These are phyloP conservation scores for Notodonta ziczac DNA, from an alignment of 2,888 invertebrate genomes.

Conservation along the genomic window DNA sequence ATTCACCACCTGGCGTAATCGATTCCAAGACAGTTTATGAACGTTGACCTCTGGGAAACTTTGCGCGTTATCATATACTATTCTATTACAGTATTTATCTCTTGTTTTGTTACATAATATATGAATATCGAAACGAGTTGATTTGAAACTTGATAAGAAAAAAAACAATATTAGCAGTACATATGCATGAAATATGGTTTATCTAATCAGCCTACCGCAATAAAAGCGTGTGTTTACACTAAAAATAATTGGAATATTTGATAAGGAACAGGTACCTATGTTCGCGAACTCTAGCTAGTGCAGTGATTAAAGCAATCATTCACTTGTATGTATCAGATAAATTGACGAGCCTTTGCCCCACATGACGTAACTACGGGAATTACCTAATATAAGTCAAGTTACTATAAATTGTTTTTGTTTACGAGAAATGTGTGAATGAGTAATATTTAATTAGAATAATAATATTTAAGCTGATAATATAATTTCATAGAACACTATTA, in stretches of 20 bases:
- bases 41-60: not conserved
- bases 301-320: slow-evolving; percentile 3
- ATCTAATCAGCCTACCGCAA: slow-evolving; percentile 14
- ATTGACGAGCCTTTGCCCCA: not conserved
- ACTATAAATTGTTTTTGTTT: not conserved
- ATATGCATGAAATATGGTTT: slow-evolving; percentile 11
- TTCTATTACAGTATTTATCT: not conserved
- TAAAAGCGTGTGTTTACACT: slow-evolving; percentile 11
- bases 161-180: slow-evolving; percentile 27
- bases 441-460: no score
- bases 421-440: not conserved
- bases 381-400: not conserved
- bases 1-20: slow-evolving; percentile 1
- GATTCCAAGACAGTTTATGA: not conserved
- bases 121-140: not conserved
- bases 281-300: not conserved
- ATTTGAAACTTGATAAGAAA: not conserved
- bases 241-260: slow-evolving; percentile 16
- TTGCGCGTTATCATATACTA: not conserved
- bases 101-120: not conserved
- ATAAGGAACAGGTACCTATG: slow-evolving; percentile 1
- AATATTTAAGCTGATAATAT: no score
- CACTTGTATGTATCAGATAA: not conserved
- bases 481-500: no score
- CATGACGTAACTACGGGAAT: not conserved